Conservation (phyloP, 2,797 vertebrate species). For the Halcyon smyrnensis region DNA sequence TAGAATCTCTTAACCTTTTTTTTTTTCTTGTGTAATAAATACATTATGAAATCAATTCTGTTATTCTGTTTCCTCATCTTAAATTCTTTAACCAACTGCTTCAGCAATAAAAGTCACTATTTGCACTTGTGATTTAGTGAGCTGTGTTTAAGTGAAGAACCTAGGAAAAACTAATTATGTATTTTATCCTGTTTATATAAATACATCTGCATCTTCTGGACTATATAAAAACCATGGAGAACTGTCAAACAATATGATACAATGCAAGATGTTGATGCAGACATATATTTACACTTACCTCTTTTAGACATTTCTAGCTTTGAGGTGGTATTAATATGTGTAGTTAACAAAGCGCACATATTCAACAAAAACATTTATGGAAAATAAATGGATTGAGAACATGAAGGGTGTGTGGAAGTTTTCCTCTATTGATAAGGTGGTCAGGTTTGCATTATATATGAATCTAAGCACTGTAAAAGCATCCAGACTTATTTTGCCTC, state of each 20-base stretch:
- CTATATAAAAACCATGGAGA: background rate
- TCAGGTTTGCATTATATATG: background rate
- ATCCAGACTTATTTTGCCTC: background rate
- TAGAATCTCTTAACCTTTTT: background rate
- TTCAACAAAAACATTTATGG: background rate
- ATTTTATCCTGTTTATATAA: background rate
- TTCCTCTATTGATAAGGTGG: background rate
- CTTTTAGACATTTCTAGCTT: background rate
- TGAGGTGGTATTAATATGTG: background rate
- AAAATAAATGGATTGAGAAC: background rate
- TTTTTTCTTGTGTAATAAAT: background rate
- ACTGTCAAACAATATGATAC: background rate
- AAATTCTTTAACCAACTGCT: background rate
- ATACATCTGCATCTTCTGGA: background rate
- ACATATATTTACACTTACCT: background rate
- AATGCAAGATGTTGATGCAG: background rate
- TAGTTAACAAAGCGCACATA: background rate
- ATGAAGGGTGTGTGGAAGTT: background rate
- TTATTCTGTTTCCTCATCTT: background rate
- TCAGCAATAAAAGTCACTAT: background rate
- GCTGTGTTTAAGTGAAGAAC: background rate
- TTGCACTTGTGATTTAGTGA: background rate
- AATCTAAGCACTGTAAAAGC: background rate
- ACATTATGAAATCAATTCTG: background rate
- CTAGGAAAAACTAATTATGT: background rate